Conservation (phyloP, 2,113 vertebrate species). For the Australoheros scitulus region DNA sequence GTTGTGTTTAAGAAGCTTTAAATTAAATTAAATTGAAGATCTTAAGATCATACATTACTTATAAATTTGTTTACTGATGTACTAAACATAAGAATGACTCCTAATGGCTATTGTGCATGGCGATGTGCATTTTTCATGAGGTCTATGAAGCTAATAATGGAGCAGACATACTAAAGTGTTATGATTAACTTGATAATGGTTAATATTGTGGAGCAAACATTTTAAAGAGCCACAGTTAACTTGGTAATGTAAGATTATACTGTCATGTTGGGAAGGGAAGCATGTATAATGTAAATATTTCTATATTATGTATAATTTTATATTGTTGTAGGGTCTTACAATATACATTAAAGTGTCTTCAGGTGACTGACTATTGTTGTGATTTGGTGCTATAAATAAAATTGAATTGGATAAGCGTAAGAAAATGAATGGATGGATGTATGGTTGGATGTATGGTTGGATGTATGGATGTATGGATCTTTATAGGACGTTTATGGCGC, state of each 20-base stretch:
- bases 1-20: not conserved
- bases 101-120: not conserved
- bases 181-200: not conserved
- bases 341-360: too few species aligned
- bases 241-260: not conserved
- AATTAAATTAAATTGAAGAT: not conserved
- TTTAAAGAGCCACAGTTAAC: not conserved
- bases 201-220: not conserved
- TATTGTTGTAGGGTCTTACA: too few species aligned
- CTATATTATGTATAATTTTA: too few species aligned
- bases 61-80: not conserved
- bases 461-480: too few species aligned
- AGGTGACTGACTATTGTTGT: too few species aligned
- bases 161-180: too few species aligned
- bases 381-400: too few species aligned
- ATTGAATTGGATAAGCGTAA: too few species aligned
- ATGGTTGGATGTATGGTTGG: too few species aligned
- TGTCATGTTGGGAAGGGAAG: not conserved
- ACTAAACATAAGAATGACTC: not conserved
- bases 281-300: too few species aligned
- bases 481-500: not conserved
- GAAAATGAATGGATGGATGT: too few species aligned
- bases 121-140: not conserved
- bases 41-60: not conserved
- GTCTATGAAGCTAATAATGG: not conserved